phyloP scores from a whole-genome alignment of 1,140 invertebrate genomes.

The Panagrolaimus sp. region DNA sequence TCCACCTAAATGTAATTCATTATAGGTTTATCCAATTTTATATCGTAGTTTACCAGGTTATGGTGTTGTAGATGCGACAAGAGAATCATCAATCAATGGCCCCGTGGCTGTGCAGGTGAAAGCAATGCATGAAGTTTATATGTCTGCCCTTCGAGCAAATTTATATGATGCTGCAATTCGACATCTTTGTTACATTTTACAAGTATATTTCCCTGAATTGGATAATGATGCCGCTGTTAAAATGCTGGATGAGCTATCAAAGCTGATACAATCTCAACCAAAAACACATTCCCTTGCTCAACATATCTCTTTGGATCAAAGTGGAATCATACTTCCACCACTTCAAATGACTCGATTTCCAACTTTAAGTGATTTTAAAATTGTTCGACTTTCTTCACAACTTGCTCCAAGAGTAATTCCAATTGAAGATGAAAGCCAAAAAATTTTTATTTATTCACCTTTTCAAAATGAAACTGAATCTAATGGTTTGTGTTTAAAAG shows the following conservation, averaged over 20 bases:
- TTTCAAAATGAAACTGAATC: conserved; percentile 47
- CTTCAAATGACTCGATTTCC: conserved; percentile 56
- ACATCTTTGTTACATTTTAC: conserved; percentile 54
- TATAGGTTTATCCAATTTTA: conserved; percentile 52
- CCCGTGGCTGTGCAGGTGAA: conserved; percentile 51
- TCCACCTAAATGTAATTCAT: no score
- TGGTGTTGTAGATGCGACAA: conserved; percentile 31
- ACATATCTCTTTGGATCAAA: conserved; percentile 45
- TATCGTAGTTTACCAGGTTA: conserved; percentile 53
- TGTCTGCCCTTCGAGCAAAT: conserved; percentile 49
- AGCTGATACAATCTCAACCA: conserved; percentile 30
- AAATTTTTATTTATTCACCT: conserved; percentile 59
- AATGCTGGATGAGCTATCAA: conserved; percentile 51
- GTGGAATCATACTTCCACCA: conserved; percentile 50
- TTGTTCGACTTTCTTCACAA: conserved; percentile 46
- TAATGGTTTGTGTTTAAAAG: conserved; percentile 35
- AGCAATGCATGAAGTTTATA: conserved; percentile 57
- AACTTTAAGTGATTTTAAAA: conserved; percentile 44
- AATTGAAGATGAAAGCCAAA: conserved; percentile 21
- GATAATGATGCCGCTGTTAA: conserved; percentile 37
- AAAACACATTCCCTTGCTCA: conserved; percentile 41
- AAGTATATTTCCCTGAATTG: conserved; percentile 55
- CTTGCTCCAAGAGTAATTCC: conserved; percentile 48
- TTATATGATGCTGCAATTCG: conserved; percentile 53
- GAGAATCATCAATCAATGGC: neutral